phyloP scores from a whole-genome alignment of 2,113 vertebrate species.

The Brevimyrus niger region DNA sequence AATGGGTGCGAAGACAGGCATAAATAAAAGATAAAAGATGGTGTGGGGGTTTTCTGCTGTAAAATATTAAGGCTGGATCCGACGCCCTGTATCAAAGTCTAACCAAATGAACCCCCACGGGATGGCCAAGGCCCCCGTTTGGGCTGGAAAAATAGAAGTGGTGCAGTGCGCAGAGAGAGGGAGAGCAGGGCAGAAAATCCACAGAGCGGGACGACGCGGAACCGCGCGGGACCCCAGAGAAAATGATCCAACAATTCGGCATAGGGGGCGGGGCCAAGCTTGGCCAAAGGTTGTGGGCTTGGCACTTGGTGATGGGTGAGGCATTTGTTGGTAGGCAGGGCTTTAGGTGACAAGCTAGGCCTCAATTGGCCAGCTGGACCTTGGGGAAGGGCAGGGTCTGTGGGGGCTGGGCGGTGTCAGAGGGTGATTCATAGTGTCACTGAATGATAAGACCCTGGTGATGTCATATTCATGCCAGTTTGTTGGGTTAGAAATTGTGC shows the following conservation, averaged over 20 bases:
- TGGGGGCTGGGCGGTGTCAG: neutral
- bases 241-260: neutral
- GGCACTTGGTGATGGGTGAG: neutral
- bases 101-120: conserved; percentile 53
- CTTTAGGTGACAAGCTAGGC: neutral
- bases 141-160: conserved; percentile 30
- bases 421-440: neutral
- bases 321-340: neutral
- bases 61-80: conserved; percentile 68
- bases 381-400: neutral
- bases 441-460: neutral
- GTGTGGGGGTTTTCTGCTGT: conserved; percentile 56
- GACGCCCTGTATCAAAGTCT: conserved; percentile 46
- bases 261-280: neutral
- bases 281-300: neutral
- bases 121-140: neutral
- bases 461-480: neutral
- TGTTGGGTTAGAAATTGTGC: neutral
- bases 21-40: conserved; percentile 79
- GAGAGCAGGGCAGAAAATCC: neutral
- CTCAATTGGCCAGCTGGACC: neutral
- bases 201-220: neutral
- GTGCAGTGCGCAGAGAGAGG: conserved; percentile 24
- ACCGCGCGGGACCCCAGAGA: neutral
- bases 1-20: conserved; percentile 70